Conservation (phyloP, 2,888 invertebrate genomes). For the Girardia tigrina region DNA sequence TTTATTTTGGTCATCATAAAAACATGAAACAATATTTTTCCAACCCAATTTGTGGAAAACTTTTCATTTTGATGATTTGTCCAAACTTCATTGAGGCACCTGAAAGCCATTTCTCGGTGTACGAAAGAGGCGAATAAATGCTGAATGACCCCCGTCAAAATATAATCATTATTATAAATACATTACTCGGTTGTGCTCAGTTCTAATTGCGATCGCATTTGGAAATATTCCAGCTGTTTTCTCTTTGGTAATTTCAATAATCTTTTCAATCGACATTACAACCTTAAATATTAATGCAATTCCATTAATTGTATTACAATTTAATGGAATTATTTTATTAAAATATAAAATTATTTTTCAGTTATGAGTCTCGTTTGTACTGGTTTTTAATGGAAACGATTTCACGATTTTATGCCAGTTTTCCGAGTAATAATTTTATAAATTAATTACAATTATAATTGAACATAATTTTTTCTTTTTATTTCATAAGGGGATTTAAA, state of each 20-base stretch:
- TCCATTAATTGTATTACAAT: not conserved
- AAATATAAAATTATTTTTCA: too few relatives aligned
- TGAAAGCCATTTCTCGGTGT: constrained; percentile 3
- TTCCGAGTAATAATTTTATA: too few relatives aligned
- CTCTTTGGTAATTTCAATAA: constrained; percentile 31
- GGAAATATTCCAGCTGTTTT: constrained; percentile 35
- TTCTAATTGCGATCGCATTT: constrained; percentile 35
- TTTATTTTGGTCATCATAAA: too few relatives aligned
- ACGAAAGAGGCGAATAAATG: constrained; percentile 8
- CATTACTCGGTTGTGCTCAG: constrained; percentile 30
- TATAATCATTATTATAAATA: not conserved
- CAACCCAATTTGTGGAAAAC: not conserved
- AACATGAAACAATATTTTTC: too few relatives aligned
- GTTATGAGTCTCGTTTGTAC: too few relatives aligned
- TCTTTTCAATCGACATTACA: constrained; percentile 19
- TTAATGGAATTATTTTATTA: not conserved
- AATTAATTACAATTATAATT: too few relatives aligned
- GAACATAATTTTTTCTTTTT: too few relatives aligned
- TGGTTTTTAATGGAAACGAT: too few relatives aligned
- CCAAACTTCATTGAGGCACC: constrained; percentile 12
- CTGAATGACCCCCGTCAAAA: not conserved
- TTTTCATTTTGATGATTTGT: not conserved
- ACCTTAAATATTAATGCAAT: not conserved
- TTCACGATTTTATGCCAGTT: too few relatives aligned
- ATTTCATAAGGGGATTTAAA: too few relatives aligned